These are phyloP conservation scores for Lepilemur septentrionalis DNA, from an alignment of 2,797 vertebrate species.

Conservation along the genomic window DNA sequence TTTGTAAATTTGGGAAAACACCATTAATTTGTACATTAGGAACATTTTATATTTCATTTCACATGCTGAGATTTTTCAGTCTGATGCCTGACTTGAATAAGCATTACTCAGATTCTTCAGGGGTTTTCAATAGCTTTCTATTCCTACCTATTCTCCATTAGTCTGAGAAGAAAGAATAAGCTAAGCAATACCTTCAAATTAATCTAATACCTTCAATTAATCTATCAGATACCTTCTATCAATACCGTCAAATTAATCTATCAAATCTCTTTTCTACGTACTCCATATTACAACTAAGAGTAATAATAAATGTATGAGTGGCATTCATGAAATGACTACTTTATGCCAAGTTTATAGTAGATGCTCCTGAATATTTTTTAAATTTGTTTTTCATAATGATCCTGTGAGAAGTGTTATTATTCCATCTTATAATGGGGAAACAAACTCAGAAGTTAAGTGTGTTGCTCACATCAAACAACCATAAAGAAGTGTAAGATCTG, in stretches of 20 bases:
- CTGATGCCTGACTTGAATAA: neutral
- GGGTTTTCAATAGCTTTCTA: neutral
- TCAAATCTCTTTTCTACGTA: neutral
- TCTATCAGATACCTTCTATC: too few species aligned
- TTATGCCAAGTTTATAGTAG: neutral
- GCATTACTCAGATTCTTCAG: neutral
- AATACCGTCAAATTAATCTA: neutral
- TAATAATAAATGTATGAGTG: neutral
- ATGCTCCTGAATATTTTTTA: slow-evolving; percentile 8
- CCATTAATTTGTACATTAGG: slow-evolving; percentile 3
- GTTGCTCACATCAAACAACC: neutral
- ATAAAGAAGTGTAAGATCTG: neutral
- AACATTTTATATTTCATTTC: slow-evolving; percentile 15
- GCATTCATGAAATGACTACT: neutral
- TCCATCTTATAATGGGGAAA: neutral
- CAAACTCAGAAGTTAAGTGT: neutral
- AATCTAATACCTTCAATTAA: too few species aligned
- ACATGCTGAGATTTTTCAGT: neutral
- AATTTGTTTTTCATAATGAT: slow-evolving; percentile 11
- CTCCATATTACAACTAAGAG: neutral
- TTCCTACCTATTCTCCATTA: neutral
- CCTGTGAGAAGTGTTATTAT: neutral
- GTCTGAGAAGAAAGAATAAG: neutral
- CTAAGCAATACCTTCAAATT: neutral
- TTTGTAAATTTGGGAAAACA: neutral